Percentiles rank a stretch among this genome's conserved stretches.
These are phyloP conservation scores for Drosophila ohnishii DNA, from an alignment of 1,140 invertebrate genomes.

Conservation along the genomic window DNA sequence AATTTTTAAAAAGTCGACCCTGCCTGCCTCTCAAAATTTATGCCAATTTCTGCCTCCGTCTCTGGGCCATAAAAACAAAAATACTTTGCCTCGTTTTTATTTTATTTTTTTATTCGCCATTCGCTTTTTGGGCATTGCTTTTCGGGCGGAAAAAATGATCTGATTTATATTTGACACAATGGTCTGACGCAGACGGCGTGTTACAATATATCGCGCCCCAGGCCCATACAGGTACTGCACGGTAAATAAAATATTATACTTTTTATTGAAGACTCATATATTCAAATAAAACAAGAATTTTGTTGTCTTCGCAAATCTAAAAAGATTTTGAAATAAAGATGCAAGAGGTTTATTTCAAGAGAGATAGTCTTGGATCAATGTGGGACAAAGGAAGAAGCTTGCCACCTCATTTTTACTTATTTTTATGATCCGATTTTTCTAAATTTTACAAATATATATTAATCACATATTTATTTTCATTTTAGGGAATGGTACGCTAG, in stretches of 20 bases:
- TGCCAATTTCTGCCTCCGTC: slow-evolving; percentile 60
- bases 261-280: neutral
- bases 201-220: slow-evolving; percentile 45
- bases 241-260: neutral
- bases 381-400: too few species aligned
- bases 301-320: neutral
- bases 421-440: too few species aligned
- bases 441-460: too few species aligned
- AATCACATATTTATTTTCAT: too few species aligned
- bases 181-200: slow-evolving; percentile 57
- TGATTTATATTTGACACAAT: slow-evolving; percentile 83
- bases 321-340: neutral
- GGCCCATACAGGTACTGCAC: slow-evolving; percentile 18
- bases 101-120: neutral
- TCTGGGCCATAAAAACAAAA: slow-evolving; percentile 54
- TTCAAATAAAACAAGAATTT: neutral
- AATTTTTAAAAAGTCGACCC: slow-evolving; percentile 63
- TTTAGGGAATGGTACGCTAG: too few species aligned
- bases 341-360: too few species aligned
- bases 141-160: slow-evolving; percentile 75
- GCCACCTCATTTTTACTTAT: too few species aligned
- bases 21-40: slow-evolving; percentile 64
- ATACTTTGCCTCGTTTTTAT: slow-evolving; percentile 16
- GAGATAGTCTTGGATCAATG: too few species aligned
- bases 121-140: slow-evolving; percentile 23